Evolutionary conservation across 2,113 vertebrate species (phyloP).

Genomic region (Embiotoca jacksoni): DNA sequence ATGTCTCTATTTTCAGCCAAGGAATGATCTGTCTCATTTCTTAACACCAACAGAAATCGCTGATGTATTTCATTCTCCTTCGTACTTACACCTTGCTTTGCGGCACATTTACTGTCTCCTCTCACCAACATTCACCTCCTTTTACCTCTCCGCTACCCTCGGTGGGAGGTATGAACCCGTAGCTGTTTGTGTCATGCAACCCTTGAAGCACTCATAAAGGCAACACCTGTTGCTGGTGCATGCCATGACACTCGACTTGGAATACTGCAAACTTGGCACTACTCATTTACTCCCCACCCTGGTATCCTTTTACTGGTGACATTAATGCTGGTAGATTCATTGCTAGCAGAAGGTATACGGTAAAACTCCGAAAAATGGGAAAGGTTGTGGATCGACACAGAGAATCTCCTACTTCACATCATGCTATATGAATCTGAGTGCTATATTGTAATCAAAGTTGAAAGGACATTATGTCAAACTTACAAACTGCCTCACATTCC

Average conservation of each 20-base stretch:
- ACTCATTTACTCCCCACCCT: conserved; percentile 41
- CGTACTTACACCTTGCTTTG: neutral
- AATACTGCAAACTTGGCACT: conserved; percentile 72
- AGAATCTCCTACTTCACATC: neutral
- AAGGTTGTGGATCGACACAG: conserved; percentile 31
- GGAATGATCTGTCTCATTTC: conserved; percentile 49
- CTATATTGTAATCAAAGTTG: neutral
- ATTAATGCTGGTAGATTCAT: conserved; percentile 56
- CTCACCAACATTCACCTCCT: conserved; percentile 36
- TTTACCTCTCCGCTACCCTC: conserved; percentile 22
- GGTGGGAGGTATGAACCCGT: conserved; percentile 53
- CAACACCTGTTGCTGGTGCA: conserved; percentile 75
- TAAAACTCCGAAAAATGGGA: conserved; percentile 29
- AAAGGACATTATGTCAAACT: neutral
- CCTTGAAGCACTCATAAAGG: conserved; percentile 57
- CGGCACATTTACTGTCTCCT: neutral
- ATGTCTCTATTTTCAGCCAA: conserved; percentile 75
- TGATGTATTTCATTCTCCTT: neutral
- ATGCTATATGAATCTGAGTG: neutral
- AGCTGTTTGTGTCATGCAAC: conserved; percentile 61
- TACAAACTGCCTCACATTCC: neutral
- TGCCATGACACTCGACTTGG: conserved; percentile 68
- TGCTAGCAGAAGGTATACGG: conserved; percentile 31
- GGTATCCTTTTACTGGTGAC: conserved; percentile 58
- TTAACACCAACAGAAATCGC: neutral